Evolutionary conservation across 2,113 vertebrate genomes (phyloP), one percentile per base, ranked within the genome.

Genomic region (Labeo rohita): DNA sequence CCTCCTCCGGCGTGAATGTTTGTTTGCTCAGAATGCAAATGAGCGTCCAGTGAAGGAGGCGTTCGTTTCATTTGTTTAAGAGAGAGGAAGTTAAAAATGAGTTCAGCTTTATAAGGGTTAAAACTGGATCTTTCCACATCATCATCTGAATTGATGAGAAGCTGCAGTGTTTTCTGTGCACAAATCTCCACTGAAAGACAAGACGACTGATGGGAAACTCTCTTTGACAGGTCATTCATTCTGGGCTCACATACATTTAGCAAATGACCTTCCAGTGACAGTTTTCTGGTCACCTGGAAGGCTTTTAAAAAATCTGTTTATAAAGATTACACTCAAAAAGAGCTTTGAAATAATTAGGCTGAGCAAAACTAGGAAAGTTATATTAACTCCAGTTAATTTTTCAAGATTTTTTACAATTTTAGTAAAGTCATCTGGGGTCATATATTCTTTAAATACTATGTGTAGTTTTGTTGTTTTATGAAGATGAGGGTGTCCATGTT

Each of bases 21-120:
- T 89, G 80, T 75, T 87, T 79, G 52, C 61, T 86, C 68, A 36
- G 85, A 72, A 77, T 90, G 79, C 80, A 70, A 65, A 82, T 90
- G 52, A 80, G 66, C n/a, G n/a, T 23, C 74, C 45, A 39, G 74
- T 10, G 28, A 49, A 34, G 3, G 61, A 74, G 47, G 34, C 15
- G 66, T 18, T 77, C 39, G 5, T 39, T 39, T 39, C 61, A 54
- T 52, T 78, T 7, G 52, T 6, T 43, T 7, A 77, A 56, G 83
- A 76, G n/a, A 74, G 8, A 36, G 63, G 63, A 66, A 66, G 63
- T 50, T 50, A 50, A 50, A 50, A 50, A 49, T 1, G 50, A 49
- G 50, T 56, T 16, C 13, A 16, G 11, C 16, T 56, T 7, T 56
- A 7, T 18, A 59, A 59, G 54, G 16, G 56, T 59, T 9, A 9